phyloP scores from a whole-genome alignment of 1,140 invertebrate genomes.

The Tribolium madens region DNA sequence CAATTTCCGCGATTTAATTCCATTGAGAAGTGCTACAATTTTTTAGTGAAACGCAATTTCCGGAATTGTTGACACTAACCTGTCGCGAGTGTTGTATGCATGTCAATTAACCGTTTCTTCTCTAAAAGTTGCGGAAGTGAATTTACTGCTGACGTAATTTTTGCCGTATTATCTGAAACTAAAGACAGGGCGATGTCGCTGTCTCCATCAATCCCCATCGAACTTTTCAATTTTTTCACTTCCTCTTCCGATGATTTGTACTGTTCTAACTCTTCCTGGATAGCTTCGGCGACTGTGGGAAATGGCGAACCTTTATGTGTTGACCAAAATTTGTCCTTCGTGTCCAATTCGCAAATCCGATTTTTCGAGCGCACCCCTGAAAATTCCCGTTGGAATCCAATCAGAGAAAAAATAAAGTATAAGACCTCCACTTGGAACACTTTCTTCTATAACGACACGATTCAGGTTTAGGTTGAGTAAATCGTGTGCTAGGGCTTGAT shows the following conservation, averaged over 20 bases:
- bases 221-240: conserved; percentile 93
- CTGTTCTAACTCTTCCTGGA: conserved; percentile 97
- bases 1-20: conserved; percentile 90
- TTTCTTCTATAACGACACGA: conserved; percentile 85
- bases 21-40: conserved; percentile 80
- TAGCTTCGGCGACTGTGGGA: conserved; percentile 96
- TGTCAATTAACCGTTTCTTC: conserved; percentile 97
- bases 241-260: conserved; percentile 95
- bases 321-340: conserved; percentile 91
- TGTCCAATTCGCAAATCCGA: conserved; percentile 91
- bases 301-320: conserved; percentile 97
- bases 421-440: conserved; percentile 64
- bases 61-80: conserved; percentile 65
- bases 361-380: conserved; percentile 78
- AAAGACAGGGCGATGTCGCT: conserved; percentile 82
- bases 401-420: not conserved
- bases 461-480: conserved; percentile 93
- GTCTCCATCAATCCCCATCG: conserved; percentile 89
- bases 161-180: conserved; percentile 94
- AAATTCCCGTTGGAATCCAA: conserved; percentile 10
- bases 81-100: conserved; percentile 98
- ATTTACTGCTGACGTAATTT: conserved; percentile 93
- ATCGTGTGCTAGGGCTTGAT: conserved; percentile 97
- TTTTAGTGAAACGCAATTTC: not conserved
- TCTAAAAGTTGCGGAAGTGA: conserved; percentile 96